These are phyloP conservation scores for Caenorhabditis virilis DNA, from an alignment of 2,888 invertebrate species.

Conservation along the genomic window DNA sequence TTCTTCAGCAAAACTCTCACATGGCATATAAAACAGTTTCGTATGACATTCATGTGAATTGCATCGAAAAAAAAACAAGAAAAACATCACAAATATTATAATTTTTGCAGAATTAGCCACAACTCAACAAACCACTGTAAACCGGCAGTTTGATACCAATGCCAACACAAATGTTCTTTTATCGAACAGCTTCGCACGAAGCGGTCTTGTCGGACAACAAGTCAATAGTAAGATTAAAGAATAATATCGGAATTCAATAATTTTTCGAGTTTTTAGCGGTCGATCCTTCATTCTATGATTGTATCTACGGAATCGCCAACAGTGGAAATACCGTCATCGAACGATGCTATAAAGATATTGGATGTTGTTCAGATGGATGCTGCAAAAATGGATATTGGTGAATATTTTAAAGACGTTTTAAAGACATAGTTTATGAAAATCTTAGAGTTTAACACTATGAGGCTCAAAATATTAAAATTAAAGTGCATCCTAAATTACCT, in stretches of 20 bases:
- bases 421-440: no score
- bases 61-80: no score
- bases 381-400: constrained; percentile 52
- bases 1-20: no score
- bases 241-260: not conserved
- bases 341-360: constrained; percentile 56
- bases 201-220: constrained; percentile 44
- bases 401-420: no score
- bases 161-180: constrained; percentile 23
- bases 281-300: constrained; percentile 57
- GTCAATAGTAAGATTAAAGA: constrained; percentile 48
- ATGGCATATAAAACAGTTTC: no score
- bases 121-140: constrained; percentile 14
- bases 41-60: no score
- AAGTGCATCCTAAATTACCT: not conserved
- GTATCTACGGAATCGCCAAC: constrained; percentile 53
- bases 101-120: constrained; percentile 24
- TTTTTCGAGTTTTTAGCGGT: constrained; percentile 36
- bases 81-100: no score
- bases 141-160: constrained; percentile 35
- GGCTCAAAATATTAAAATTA: no score
- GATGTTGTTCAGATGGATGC: constrained; percentile 53
- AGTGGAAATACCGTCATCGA: constrained; percentile 48
- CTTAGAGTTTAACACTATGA: no score
- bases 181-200: constrained; percentile 37